Base-by-base conservation (phyloP, 1,140 invertebrate genomes). In the Drosophila subobscura region DNA sequence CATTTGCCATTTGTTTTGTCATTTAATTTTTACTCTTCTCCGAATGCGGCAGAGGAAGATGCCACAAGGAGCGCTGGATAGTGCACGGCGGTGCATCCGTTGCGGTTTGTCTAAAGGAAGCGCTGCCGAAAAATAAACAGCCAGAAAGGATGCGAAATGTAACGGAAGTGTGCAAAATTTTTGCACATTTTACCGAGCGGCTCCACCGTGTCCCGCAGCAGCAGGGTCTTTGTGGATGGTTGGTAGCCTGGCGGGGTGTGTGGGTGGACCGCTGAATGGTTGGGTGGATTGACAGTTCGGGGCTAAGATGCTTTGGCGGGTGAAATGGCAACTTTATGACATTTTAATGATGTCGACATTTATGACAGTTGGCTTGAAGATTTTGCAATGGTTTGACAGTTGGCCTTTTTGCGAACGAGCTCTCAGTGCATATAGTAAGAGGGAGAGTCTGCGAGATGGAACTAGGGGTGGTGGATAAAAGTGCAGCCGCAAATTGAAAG, bases 281-380 rank as follows among this genome's bases (percentile, higher is more conserved):
- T 6, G 33, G 64, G 29, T 7, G 51, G 33, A 65, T 58, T 49
- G 27, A 54, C 16, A 54, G 46, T 44, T 56, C 27, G 42, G 29
- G 27, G 60, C 37, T 58, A 23, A 33, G 44, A 41, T 61, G 56
- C 57, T 20, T 56, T 46, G 33, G 50, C 25, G 42, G 57, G 37
- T 55, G 44, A 44, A 37, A 58, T 63, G 46, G 22, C 49, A 84
- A 70, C 54, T 74, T 79, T 79, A 77, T 79, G 80, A 77, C 73
- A 85, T 79, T 85, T 85, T 85, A 85, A 85, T 85, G 80, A 85
- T 85, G 80, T 85, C 60, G 60, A 85, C 76, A 68, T 85, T 84
- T 84, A 73, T 77, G 80, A 79, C 76, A 84, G 68, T 85, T 77
- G 72, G 63, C 80, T 79, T 77, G 51, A 70, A 79, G 64, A 84